Base-by-base conservation (phyloP, 1,140 invertebrate species). In the Lordiphosa stackelbergi region DNA sequence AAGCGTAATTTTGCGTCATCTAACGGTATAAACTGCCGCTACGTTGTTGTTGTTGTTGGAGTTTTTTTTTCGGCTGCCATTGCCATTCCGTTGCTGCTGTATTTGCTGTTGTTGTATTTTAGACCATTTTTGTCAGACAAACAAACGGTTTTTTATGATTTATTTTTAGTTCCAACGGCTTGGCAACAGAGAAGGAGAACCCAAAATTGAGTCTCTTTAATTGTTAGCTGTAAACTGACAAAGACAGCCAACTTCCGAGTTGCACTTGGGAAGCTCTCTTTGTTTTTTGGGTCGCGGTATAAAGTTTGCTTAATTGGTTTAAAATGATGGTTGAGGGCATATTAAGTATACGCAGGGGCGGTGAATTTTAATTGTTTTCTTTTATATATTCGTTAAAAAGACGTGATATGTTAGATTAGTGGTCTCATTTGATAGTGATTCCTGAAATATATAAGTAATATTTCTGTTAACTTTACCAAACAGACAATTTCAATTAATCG, bases 1-100 rank as follows among this genome's bases (percentile, higher is more conserved):
- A 81, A 81, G 75, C 75, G 77, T 81, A 81, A 81, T 81, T 81
- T 81, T 81, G 75, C 75, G 75, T 81, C 75, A 81, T 77, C 73
- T 81, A 81, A 81, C 77, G 75, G 75, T 72, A 81, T 35, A 71
- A 68, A 53, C 71, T 64, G 75, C 68, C 62, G 75, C 77, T 79
- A 75, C 63, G n/a, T n/a, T 79, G 75, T 69, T 71, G 75, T 79
- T 77, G 51, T 41, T 43, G 40, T 28, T 42, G 42, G n/a, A 28
- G 56, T 51, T 40, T 53, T 37, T 62, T 73, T 79, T 81, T 74
- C 53, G 71, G 63, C 66, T 74, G 58, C 41, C 47, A 66, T 63
- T 70, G 65, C 65, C 66, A 69, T 69, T 69, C 57, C 66, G 37
- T 69, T 69, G 65, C 54, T 69, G 48, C 28, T 43, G 37, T 48